Percentiles rank a stretch among this genome's conserved stretches.
Evolutionary conservation across 2,888 invertebrate genomes (phyloP).

Genomic region (Vesta saturnalis): DNA sequence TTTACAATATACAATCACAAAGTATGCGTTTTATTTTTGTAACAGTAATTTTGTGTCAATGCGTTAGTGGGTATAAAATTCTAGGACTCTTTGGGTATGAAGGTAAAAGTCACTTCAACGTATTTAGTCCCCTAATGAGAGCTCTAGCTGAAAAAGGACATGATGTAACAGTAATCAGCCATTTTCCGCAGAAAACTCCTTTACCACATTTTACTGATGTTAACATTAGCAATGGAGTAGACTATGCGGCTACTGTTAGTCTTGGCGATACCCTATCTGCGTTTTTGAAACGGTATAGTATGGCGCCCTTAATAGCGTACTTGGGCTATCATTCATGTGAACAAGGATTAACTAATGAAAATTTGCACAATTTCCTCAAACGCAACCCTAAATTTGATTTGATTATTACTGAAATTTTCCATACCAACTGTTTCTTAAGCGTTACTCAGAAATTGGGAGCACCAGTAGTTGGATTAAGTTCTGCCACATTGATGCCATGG

Average conservation of each 20-base stretch:
- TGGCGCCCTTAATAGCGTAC: conserved; percentile 12
- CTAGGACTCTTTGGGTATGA: conserved; percentile 72
- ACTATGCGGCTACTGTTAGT: neutral
- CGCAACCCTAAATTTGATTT: conserved; percentile 69
- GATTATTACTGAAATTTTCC: conserved; percentile 74
- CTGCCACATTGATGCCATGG: conserved; percentile 65
- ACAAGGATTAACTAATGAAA: conserved; percentile 49
- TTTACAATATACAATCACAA: no score
- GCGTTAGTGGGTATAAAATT: conserved; percentile 62
- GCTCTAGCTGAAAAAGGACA: conserved; percentile 69
- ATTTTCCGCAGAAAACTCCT: conserved; percentile 66
- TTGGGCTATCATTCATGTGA: conserved; percentile 29
- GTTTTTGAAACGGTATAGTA: conserved; percentile 4
- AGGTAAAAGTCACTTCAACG: conserved; percentile 75
- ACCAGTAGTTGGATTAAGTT: conserved; percentile 68
- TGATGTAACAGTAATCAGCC: conserved; percentile 73
- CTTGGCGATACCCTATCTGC: neutral
- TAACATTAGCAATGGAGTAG: conserved; percentile 55
- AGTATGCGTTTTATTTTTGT: no score
- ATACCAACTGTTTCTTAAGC: conserved; percentile 74
- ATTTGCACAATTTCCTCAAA: conserved; percentile 58
- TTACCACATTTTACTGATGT: conserved; percentile 69
- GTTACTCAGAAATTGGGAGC: conserved; percentile 70
- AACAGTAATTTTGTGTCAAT: neutral
- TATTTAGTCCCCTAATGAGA: conserved; percentile 68